Evolutionary conservation across 1,140 invertebrate species (phyloP).

Genomic region (Drosophila tani): DNA sequence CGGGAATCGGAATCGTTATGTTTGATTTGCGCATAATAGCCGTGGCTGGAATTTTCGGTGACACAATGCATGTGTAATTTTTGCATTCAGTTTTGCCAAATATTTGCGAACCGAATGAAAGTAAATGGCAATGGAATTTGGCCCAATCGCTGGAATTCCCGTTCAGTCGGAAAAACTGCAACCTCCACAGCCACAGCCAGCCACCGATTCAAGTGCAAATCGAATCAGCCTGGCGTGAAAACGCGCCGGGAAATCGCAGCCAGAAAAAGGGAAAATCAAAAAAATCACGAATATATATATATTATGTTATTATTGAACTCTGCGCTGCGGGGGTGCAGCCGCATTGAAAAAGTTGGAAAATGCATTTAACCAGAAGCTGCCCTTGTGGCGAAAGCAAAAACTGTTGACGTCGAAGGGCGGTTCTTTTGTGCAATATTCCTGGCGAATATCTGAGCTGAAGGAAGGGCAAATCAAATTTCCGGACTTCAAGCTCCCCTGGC

Average conservation of each 20-base stretch:
- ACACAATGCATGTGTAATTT: slow-evolving; percentile 42
- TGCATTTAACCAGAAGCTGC: slow-evolving; percentile 49
- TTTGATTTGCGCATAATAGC: slow-evolving; percentile 37
- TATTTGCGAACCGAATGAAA: slow-evolving; percentile 31
- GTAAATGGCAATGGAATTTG: slow-evolving; percentile 44
- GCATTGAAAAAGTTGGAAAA: slow-evolving; percentile 52
- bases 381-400: slow-evolving; percentile 23
- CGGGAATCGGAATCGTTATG: slow-evolving; percentile 19
- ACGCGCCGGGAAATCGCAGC: slow-evolving; percentile 46
- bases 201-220: slow-evolving; percentile 61
- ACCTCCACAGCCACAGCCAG: slow-evolving; percentile 12
- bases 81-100: slow-evolving; percentile 32
- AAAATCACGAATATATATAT: slow-evolving; percentile 26
- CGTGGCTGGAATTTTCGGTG: slow-evolving; percentile 1
- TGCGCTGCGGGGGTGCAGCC: slow-evolving; percentile 27
- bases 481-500: slow-evolving; percentile 14
- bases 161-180: slow-evolving; percentile 40
- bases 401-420: slow-evolving; percentile 48
- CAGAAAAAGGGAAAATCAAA: slow-evolving; percentile 9
- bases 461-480: slow-evolving; percentile 72
- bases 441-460: slow-evolving; percentile 19
- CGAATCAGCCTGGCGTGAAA: slow-evolving; percentile 62
- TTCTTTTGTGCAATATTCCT: not conserved
- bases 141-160: slow-evolving; percentile 18
- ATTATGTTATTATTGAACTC: slow-evolving; percentile 72